A percentile compares a stretch with the other conserved stretches of the same genome.
phyloP scores from a whole-genome alignment of 2,113 vertebrate species.

The Semnornis frantzii region DNA sequence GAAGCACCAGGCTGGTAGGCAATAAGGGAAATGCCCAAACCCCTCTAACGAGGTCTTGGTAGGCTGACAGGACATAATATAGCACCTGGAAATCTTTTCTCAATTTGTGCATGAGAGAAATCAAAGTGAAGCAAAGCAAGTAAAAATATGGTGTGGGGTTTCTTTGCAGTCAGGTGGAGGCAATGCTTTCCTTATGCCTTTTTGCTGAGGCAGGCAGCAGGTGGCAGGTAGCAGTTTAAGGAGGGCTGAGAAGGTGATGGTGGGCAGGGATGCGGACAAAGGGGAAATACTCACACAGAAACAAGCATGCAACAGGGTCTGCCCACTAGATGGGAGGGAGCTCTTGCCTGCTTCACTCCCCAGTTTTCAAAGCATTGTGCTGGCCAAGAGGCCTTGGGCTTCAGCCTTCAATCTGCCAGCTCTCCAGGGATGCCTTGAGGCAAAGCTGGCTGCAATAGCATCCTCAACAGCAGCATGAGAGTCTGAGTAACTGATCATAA shows the following conservation, averaged over 20 bases:
- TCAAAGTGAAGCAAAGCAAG: not conserved
- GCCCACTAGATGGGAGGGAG: accelerated
- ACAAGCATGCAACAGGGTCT: accelerated
- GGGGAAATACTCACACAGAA: not conserved
- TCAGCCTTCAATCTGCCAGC: not conserved
- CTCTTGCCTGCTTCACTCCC: not conserved
- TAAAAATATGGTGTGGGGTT: not conserved
- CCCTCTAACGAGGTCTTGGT: not conserved
- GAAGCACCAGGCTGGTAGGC: accelerated
- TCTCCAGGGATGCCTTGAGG: not conserved
- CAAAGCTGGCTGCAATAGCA: slow-evolving; percentile 10
- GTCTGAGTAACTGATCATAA: not conserved
- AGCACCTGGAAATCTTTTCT: not conserved
- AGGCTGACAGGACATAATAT: not conserved
- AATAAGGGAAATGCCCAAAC: not conserved
- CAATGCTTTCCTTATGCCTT: not conserved
- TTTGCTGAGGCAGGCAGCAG: not conserved
- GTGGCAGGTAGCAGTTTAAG: not conserved
- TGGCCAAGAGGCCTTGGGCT: accelerated
- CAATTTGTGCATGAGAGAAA: not conserved
- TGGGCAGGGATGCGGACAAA: accelerated
- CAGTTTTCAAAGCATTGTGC: accelerated
- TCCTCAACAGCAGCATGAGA: not conserved
- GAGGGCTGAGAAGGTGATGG: not conserved
- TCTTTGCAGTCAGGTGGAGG: not conserved